Evolutionary conservation across 2,797 vertebrate genomes (phyloP).

Genomic region (Prunella strophiata): DNA sequence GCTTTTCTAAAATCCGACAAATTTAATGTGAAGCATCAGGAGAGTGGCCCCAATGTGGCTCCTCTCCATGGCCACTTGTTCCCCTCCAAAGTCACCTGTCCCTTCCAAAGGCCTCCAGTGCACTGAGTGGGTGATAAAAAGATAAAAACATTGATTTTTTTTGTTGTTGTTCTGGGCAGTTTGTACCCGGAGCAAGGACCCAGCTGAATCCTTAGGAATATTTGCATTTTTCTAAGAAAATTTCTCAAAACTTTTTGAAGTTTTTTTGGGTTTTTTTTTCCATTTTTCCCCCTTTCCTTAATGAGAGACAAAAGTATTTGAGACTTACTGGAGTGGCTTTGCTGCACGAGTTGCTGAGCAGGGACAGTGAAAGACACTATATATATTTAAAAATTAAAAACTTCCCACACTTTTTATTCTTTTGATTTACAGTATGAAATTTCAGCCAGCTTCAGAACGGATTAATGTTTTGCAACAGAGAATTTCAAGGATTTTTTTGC

Average conservation of each 20-base stretch:
- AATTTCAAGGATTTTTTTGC: neutral
- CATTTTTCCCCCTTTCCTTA: fast-evolving
- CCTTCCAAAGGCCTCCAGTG: neutral
- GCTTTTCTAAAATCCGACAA: neutral
- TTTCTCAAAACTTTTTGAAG: neutral
- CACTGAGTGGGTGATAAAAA: neutral
- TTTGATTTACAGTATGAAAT: neutral
- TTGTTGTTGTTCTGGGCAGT: too few species aligned
- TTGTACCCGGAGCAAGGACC: neutral
- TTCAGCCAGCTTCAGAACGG: fast-evolving
- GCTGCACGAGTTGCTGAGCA: fast-evolving
- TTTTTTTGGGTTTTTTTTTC: neutral
- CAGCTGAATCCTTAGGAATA: neutral
- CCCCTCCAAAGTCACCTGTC: neutral
- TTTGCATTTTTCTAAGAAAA: neutral
- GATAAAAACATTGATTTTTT: neutral
- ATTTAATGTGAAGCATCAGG: neutral
- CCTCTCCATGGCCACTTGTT: fast-evolving
- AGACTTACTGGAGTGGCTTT: neutral
- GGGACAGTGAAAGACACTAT: neutral
- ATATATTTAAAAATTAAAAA: neutral
- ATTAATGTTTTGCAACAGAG: neutral
- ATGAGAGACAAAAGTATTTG: neutral
- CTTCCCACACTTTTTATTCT: fast-evolving
- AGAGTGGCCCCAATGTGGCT: neutral